phyloP scores from a whole-genome alignment of 1,140 invertebrate genomes.

The Pteromalus puparum region DNA sequence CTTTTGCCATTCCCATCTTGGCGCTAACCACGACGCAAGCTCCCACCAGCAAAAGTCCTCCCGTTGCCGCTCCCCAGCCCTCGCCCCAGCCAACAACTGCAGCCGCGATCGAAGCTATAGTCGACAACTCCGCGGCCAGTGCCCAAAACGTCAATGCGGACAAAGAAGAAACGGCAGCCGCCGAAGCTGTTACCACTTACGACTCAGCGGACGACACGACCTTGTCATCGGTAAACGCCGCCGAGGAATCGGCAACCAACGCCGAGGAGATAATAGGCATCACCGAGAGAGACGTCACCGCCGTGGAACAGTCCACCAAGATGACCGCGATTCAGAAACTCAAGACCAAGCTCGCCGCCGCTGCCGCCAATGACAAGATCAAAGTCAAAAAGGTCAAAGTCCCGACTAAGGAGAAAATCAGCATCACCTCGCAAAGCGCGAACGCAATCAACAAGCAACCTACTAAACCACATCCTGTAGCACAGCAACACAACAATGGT shows the following conservation, averaged over 20 bases:
- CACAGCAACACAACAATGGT: conserved; percentile 11
- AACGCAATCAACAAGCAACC: conserved; percentile 63
- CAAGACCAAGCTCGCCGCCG: conserved; percentile 50
- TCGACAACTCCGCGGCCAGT: background rate
- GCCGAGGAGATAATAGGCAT: background rate
- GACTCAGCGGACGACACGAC: background rate
- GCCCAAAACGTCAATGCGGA: background rate
- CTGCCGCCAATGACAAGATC: conserved; percentile 13
- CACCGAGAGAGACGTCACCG: conserved; percentile 11
- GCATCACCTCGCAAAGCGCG: conserved; percentile 56
- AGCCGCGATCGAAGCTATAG: background rate
- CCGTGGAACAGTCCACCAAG: conserved; percentile 41
- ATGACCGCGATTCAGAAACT: conserved; percentile 50
- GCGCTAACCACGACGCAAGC: background rate
- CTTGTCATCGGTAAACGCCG: background rate
- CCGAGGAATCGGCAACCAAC: conserved; percentile 27
- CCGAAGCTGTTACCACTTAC: background rate
- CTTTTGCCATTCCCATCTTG: conserved; percentile 39
- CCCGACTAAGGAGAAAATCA: conserved; percentile 60
- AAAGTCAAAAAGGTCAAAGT: conserved; percentile 53
- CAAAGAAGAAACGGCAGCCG: background rate
- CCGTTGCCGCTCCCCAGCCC: background rate
- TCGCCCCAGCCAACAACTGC: background rate
- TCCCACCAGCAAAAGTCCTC: background rate
- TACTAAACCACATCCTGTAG: conserved; percentile 54